phyloP scores from a whole-genome alignment of 2,113 vertebrate genomes.

The Gallinago jamesoni region DNA sequence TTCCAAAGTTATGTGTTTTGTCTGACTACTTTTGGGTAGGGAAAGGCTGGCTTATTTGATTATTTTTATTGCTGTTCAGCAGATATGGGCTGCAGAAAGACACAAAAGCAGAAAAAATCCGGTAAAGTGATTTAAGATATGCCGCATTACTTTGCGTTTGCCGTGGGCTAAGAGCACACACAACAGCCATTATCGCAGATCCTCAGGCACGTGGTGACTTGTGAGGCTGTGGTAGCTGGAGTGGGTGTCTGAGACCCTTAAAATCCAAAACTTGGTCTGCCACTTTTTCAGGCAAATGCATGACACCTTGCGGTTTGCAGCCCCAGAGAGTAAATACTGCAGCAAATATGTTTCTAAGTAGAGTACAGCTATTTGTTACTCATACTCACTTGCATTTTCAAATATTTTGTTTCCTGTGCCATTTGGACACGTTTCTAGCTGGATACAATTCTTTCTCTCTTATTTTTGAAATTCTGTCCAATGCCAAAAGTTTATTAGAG shows the following conservation, averaged over 20 bases:
- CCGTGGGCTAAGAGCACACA: conserved; percentile 6
- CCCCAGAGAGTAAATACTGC: neutral
- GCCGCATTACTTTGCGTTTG: conserved; percentile 12
- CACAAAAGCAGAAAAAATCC: conserved; percentile 32
- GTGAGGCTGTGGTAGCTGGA: conserved; percentile 11
- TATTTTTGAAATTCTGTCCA: conserved; percentile 41
- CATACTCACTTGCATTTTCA: conserved; percentile 5
- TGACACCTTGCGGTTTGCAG: neutral
- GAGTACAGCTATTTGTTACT: conserved; percentile 7
- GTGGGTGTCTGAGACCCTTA: neutral
- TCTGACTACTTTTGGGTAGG: neutral
- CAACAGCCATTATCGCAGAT: neutral
- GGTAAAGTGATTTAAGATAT: conserved; percentile 40
- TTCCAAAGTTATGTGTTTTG: neutral
- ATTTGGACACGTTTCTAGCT: conserved; percentile 33
- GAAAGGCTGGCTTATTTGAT: neutral
- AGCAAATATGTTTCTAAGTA: neutral
- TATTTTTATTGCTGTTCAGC: conserved; percentile 15
- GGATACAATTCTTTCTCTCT: conserved; percentile 42
- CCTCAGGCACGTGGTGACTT: conserved; percentile 42
- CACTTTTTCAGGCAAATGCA: neutral
- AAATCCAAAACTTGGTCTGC: neutral
- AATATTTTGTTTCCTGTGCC: conserved; percentile 37
- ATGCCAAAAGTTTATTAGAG: conserved; percentile 63
- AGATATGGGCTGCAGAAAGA: neutral